Conservation (phyloP, 2,797 vertebrate genomes). For the Sebastes flavidus region DNA sequence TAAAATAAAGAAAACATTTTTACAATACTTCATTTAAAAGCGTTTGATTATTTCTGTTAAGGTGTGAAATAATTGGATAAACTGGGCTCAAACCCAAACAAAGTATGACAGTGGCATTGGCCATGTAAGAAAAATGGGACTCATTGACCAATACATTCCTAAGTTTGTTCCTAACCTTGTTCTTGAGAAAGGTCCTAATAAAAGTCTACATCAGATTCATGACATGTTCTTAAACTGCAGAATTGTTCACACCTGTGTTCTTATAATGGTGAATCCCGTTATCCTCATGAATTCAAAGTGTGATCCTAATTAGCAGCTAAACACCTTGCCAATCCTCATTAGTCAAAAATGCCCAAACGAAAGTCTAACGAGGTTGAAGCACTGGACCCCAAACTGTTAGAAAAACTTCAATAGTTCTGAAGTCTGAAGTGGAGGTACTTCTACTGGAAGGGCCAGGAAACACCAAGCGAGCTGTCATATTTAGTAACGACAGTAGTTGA, state of each 20-base stretch:
- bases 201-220: not conserved
- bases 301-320: not conserved
- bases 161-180: too few relatives aligned
- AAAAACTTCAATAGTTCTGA: not conserved
- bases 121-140: not conserved
- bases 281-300: not conserved
- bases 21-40: not conserved
- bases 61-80: not conserved
- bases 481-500: not conserved
- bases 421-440: not conserved
- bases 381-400: not conserved
- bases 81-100: not conserved
- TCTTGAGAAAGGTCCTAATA: not conserved
- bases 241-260: not conserved
- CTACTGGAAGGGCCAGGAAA: not conserved
- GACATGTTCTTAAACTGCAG: not conserved
- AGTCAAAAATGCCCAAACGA: not conserved
- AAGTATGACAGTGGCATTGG: not conserved
- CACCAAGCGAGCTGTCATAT: not conserved
- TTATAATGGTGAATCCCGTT: not conserved
- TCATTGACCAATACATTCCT: not conserved
- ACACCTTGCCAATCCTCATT: not conserved
- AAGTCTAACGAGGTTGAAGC: not conserved
- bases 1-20: constrained; percentile 21
- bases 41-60: not conserved